Evolutionary conservation across 35 echinoderm and acorn worm genomes (phyloP).

Genomic region (Ophiothrix spiculata): DNA sequence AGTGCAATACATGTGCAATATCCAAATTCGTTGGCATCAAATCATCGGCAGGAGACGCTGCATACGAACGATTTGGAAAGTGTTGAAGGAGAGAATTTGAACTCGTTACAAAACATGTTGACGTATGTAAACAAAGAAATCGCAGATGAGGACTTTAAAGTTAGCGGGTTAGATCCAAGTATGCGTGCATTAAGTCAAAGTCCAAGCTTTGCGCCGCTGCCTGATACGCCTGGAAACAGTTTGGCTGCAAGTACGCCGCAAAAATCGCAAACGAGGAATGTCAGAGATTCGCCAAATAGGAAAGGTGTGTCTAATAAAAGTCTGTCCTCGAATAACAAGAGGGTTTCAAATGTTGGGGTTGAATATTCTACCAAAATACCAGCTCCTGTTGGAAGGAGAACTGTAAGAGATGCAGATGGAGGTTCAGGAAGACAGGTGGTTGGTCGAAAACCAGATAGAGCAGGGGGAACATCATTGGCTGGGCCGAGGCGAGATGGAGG

Average conservation of each 20-base stretch:
- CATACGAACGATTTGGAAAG: neutral
- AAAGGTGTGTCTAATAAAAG: neutral
- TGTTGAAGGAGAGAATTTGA: constrained; percentile 19
- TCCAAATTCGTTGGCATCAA: too few relatives aligned
- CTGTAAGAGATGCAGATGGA: too few relatives aligned
- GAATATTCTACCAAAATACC: too few relatives aligned
- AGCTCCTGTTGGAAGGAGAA: too few relatives aligned
- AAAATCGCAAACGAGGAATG: neutral
- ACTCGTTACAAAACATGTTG: constrained; percentile 86
- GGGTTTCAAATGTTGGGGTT: neutral
- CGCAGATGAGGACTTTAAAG: constrained; percentile 26
- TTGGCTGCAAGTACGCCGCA: neutral
- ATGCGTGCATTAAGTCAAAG: too few relatives aligned
- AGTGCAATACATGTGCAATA: too few relatives aligned
- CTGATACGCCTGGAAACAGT: neutral
- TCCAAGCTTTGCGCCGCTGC: neutral
- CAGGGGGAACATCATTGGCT: too few relatives aligned
- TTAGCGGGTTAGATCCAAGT: too few relatives aligned
- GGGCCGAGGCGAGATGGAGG: too few relatives aligned
- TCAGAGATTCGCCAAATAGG: too few relatives aligned
- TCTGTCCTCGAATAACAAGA: neutral
- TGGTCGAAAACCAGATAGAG: too few relatives aligned
- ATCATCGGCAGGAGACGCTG: neutral
- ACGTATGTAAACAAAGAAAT: constrained; percentile 68
- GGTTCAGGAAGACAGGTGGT: too few relatives aligned